phyloP scores from a whole-genome alignment of 2,113 vertebrate genomes.

The Cinclus mexicanus region DNA sequence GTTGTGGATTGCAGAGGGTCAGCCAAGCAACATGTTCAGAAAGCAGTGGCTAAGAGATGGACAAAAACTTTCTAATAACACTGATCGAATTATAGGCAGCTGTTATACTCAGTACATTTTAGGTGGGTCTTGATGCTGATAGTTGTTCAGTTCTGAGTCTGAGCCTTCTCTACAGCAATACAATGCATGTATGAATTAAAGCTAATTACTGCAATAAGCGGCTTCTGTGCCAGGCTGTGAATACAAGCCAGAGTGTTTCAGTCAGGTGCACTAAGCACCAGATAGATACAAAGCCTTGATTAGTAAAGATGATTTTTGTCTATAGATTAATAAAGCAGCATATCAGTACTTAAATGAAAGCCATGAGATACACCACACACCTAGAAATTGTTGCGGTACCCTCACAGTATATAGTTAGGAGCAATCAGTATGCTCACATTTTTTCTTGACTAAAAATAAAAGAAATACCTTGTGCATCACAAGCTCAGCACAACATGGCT shows the following conservation, averaged over 20 bases:
- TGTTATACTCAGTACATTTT: not conserved
- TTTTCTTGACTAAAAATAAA: not conserved
- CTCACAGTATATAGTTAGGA: not conserved
- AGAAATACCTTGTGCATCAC: constrained; percentile 8
- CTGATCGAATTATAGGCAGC: not conserved
- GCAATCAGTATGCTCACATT: constrained; percentile 28
- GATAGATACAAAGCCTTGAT: not conserved
- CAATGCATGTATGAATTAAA: not conserved
- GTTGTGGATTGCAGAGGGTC: not conserved
- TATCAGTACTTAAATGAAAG: not conserved
- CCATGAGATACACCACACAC: not conserved
- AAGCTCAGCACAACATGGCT: not conserved
- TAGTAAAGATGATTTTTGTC: not conserved
- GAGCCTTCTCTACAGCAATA: not conserved
- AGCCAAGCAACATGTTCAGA: not conserved
- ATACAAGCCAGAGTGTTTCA: not conserved
- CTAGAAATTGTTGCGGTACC: not conserved
- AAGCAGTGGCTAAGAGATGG: not conserved
- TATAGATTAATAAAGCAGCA: not conserved
- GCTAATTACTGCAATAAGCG: constrained; percentile 19
- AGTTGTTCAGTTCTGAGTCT: not conserved
- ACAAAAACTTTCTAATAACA: not conserved
- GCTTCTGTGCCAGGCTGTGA: constrained; percentile 23
- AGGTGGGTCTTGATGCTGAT: not conserved
- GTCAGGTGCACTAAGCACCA: not conserved